Base-by-base conservation (phyloP, 2,113 vertebrate genomes). In the Oenanthe melanoleuca region DNA sequence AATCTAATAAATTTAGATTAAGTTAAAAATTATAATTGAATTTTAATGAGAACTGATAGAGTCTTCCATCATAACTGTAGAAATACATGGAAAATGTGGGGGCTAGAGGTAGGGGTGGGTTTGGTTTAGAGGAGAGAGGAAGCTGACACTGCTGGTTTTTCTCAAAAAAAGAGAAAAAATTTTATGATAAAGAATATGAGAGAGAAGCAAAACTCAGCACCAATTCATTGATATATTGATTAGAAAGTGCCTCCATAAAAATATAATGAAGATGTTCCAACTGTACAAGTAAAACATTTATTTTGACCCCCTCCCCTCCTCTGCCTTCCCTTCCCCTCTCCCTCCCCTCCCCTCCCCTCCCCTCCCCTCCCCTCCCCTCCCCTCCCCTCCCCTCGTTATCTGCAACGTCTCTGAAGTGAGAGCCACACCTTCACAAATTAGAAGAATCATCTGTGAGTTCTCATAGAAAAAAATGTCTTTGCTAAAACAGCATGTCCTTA, bases 31-130 rank as follows among this genome's bases (percentile, higher is more conserved):
- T 25, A 7, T 25, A 28, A 33, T 8, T 53, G 4, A 34, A 59
- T 83, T 89, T 56, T 69, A 73, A 28, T 15, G 59, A 37, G 4
- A 66, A 75, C 9, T 55, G 8, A 59, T 10, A 47, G 20, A 83
- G 11, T 49, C 3, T 45, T 78, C 31, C 12, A n/a, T 25, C 7
- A 37, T 40, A 88, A 69, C 8, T 66, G 14, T 19, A 55, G 6
- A 67, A 11, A 69, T 10, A 45, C 0, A 47, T 53, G 17, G 4
- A 89, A 82, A 78, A 66, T 11, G 13, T 34, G 16, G 20, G 14
- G 2, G 6, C 2, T 1, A 29, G 12, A 29, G 20, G 2, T 47
- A 15, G 10, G 5, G 6, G 5, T 53, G 5, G 3, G 26, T 56
- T 40, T 71, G 15, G 2, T 25, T 33, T 16, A 7, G 8, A 13